Conservation (phyloP, 2,113 vertebrate species). For the Parotia lawesii region DNA sequence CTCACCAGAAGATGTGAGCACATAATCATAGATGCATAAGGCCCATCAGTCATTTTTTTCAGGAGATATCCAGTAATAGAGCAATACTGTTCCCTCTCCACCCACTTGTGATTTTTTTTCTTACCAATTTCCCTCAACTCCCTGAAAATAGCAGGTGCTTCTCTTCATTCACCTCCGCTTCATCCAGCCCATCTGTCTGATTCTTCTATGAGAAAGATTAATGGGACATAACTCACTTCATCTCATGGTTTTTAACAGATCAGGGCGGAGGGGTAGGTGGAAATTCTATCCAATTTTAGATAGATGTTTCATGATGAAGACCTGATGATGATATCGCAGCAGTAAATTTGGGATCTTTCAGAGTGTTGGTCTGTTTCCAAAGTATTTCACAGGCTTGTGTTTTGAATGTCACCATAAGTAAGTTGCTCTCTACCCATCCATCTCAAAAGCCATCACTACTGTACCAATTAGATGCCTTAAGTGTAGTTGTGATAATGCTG, state of each 20-base stretch:
- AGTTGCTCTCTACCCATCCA: slow-evolving; percentile 31
- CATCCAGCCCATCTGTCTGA: slow-evolving; percentile 67
- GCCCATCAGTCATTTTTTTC: slow-evolving; percentile 58
- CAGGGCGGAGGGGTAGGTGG: slow-evolving; percentile 62
- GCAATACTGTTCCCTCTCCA: slow-evolving; percentile 49
- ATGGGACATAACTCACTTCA: slow-evolving; percentile 55
- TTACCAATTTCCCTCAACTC: slow-evolving; percentile 47
- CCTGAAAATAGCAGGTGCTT: slow-evolving; percentile 68
- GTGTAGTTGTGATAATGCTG: neutral
- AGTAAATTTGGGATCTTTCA: slow-evolving; percentile 65
- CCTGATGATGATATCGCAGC: slow-evolving; percentile 47
- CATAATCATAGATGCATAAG: slow-evolving; percentile 23
- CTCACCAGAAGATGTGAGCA: neutral
- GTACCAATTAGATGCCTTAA: neutral
- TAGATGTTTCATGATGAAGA: slow-evolving; percentile 56
- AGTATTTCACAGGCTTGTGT: slow-evolving; percentile 48
- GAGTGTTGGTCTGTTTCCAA: slow-evolving; percentile 52
- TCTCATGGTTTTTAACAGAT: slow-evolving; percentile 53
- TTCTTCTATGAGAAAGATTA: slow-evolving; percentile 58
- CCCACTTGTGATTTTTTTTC: slow-evolving; percentile 55
- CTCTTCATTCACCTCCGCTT: slow-evolving; percentile 65
- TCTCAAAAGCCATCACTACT: slow-evolving; percentile 23
- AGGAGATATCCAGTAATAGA: slow-evolving; percentile 55
- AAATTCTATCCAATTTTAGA: slow-evolving; percentile 59
- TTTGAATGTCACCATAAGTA: slow-evolving; percentile 57